Conservation (phyloP, 2,888 invertebrate genomes). For the Drosophila gaucha region DNA sequence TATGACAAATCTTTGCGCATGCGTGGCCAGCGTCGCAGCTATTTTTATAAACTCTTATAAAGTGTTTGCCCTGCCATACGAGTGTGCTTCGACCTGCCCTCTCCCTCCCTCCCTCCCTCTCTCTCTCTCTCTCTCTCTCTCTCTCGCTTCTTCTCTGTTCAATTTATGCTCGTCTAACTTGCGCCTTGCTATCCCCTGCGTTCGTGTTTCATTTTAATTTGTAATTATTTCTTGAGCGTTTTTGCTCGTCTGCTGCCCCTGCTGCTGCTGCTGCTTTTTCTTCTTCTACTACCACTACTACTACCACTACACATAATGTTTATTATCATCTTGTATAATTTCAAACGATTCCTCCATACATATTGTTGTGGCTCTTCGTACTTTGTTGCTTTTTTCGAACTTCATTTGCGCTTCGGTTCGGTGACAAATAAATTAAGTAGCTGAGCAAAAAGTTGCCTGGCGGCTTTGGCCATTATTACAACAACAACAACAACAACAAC, state of each 20-base stretch:
- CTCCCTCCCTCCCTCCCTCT: neutral
- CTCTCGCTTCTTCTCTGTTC: neutral
- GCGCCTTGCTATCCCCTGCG: slow-evolving; percentile 18
- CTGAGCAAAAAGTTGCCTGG: slow-evolving; percentile 51
- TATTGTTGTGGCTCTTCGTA: slow-evolving; percentile 36
- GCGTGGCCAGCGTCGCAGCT: slow-evolving; percentile 76
- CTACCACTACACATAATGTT: slow-evolving; percentile 27
- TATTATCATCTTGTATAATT: slow-evolving; percentile 61
- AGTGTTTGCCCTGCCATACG: slow-evolving; percentile 29
- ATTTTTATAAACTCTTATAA: slow-evolving; percentile 65
- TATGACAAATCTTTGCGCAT: slow-evolving; percentile 85
- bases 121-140: neutral
- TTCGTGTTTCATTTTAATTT: slow-evolving; percentile 79
- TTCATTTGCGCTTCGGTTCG: slow-evolving; percentile 78
- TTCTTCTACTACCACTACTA: neutral
- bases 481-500: slow-evolving; percentile 30
- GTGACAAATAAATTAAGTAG: slow-evolving; percentile 79
- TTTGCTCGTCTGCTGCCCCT: slow-evolving; percentile 43
- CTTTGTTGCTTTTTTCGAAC: slow-evolving; percentile 64
- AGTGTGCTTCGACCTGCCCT: neutral
- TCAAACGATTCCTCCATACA: slow-evolving; percentile 62
- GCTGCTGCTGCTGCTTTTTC: slow-evolving; percentile 13
- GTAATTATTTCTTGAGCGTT: slow-evolving; percentile 75
- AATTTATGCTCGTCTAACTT: neutral
- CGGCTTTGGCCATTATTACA: slow-evolving; percentile 56